Conservation (phyloP, 2,113 vertebrate genomes). For the Agelaius tricolor region DNA sequence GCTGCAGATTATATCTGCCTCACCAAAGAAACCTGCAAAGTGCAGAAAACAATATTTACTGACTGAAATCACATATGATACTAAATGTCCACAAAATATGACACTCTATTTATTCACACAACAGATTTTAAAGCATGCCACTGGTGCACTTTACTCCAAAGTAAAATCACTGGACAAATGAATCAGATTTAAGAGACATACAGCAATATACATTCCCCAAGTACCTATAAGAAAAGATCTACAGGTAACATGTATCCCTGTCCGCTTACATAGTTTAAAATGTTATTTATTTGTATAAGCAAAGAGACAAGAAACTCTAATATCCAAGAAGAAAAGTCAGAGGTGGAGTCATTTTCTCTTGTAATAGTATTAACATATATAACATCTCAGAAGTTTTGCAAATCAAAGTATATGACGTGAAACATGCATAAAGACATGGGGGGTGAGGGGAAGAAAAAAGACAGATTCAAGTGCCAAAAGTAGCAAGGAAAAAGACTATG, state of each 20-base stretch:
- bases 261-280: neutral
- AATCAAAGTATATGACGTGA: neutral
- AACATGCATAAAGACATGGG: neutral
- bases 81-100: neutral
- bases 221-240: neutral
- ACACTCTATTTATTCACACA: neutral
- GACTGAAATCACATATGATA: neutral
- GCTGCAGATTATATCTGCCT: neutral
- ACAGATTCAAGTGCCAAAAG: neutral
- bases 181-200: neutral
- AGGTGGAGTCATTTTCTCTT: neutral
- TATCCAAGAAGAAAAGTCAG: neutral
- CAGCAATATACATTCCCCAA: neutral
- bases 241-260: neutral
- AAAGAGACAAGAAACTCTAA: neutral
- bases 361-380: neutral
- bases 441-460: rapidly evolving
- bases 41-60: neutral
- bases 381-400: neutral
- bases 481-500: neutral
- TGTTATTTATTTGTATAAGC: neutral
- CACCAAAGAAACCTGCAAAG: neutral
- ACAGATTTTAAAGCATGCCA: neutral
- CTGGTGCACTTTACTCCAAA: neutral
- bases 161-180: neutral